Percentiles rank a stretch among this genome's conserved stretches.
phyloP scores from a whole-genome alignment of 2,797 vertebrate species.

The Tiaroga cobitis region DNA sequence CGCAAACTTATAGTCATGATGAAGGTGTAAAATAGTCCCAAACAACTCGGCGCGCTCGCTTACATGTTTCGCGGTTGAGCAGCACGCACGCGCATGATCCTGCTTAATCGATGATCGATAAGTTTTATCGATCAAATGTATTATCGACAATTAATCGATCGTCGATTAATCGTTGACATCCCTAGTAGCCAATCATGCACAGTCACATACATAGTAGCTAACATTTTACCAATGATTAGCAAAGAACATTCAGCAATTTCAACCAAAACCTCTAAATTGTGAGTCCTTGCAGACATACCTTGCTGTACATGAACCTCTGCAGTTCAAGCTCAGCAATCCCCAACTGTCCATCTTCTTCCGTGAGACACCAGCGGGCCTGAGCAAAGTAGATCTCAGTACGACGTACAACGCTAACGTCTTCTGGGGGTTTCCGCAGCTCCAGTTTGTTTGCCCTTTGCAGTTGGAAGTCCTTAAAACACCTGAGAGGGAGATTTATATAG shows the following conservation, averaged over 20 bases:
- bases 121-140: too few relatives aligned
- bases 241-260: neutral
- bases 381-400: constrained; percentile 98
- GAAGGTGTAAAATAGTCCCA: too few relatives aligned
- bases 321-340: constrained; percentile 97
- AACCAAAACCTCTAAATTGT: neutral
- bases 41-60: too few relatives aligned
- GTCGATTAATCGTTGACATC: too few relatives aligned
- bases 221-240: neutral
- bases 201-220: neutral
- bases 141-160: too few relatives aligned
- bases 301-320: constrained; percentile 97
- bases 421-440: constrained; percentile 93
- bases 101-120: too few relatives aligned
- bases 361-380: constrained; percentile 96
- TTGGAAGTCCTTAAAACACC: constrained; percentile 98
- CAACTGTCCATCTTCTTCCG: constrained; percentile 96
- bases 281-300: constrained; percentile 77
- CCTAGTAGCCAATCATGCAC: neutral
- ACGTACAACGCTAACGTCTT: constrained; percentile 93
- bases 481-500: constrained; percentile 58
- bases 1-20: too few relatives aligned
- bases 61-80: too few relatives aligned
- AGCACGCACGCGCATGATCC: too few relatives aligned
- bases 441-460: constrained; percentile 96